Evolutionary conservation across 2,888 invertebrate genomes (phyloP).

Genomic region (Eledona agricola): DNA sequence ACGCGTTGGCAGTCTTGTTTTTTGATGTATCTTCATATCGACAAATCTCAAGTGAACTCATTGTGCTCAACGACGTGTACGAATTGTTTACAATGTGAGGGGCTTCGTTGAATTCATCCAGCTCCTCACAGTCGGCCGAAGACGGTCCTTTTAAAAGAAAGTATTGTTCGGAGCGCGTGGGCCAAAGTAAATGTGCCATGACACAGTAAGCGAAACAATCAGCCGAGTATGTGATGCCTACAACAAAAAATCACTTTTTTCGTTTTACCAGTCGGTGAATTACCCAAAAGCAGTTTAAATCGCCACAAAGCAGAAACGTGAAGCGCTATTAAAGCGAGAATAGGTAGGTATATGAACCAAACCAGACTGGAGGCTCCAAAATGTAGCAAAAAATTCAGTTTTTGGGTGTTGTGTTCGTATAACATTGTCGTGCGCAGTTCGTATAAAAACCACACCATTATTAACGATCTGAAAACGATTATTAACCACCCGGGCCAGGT

Average conservation of each 20-base stretch:
- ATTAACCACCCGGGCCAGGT: conserved; percentile 98
- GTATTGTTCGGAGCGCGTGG: conserved; percentile 92
- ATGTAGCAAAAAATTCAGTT: conserved; percentile 92
- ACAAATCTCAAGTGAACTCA: conserved; percentile 57
- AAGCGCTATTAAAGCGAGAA: conserved; percentile 90
- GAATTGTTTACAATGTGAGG: conserved; percentile 80
- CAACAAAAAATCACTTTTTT: conserved; percentile 35
- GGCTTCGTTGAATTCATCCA: conserved; percentile 91
- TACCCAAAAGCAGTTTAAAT: conserved; percentile 91
- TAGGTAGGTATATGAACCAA: conserved; percentile 97
- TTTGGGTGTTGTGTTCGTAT: conserved; percentile 81
- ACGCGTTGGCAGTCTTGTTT: conserved; percentile 43
- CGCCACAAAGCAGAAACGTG: conserved; percentile 96
- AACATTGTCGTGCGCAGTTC: conserved; percentile 80
- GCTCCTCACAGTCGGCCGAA: conserved; percentile 79
- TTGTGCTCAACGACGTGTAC: conserved; percentile 58
- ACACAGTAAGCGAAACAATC: conserved; percentile 95
- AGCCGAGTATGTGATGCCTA: conserved; percentile 94
- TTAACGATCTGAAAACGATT: conserved; percentile 81
- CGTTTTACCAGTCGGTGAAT: conserved; percentile 54
- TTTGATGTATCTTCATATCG: conserved; percentile 55
- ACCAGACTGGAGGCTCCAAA: conserved; percentile 97
- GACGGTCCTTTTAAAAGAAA: conserved; percentile 80
- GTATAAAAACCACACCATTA: conserved; percentile 90
- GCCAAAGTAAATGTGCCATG: conserved; percentile 96